These are phyloP conservation scores for Drosophila phalerata DNA, from an alignment of 2,888 invertebrate species.

Conservation along the genomic window DNA sequence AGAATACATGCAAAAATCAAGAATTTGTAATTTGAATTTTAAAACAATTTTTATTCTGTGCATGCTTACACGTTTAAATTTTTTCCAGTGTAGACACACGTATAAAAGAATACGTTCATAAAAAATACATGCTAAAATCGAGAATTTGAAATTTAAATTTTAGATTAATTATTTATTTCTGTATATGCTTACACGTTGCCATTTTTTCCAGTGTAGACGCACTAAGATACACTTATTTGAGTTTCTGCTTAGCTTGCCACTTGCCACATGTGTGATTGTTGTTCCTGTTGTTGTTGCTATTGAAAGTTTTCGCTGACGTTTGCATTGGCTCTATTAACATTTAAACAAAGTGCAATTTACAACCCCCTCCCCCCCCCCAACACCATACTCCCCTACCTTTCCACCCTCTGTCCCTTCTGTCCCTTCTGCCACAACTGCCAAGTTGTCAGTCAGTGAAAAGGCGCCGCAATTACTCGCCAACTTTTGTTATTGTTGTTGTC, in stretches of 20 bases:
- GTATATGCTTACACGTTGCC: too few species aligned
- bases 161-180: too few species aligned
- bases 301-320: constrained; percentile 58
- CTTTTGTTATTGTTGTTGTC: constrained; percentile 34
- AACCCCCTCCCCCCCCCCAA: background rate
- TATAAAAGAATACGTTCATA: too few species aligned
- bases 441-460: constrained; percentile 31
- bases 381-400: too few species aligned
- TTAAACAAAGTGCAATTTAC: constrained; percentile 46
- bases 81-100: constrained; percentile 8
- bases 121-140: too few species aligned
- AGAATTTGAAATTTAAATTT: too few species aligned
- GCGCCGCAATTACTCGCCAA: constrained; percentile 54
- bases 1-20: too few species aligned
- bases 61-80: constrained; percentile 27
- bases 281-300: constrained; percentile 21
- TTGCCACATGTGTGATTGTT: constrained; percentile 42
- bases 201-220: constrained; percentile 27
- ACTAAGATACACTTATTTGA: constrained; percentile 10
- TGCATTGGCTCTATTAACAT: constrained; percentile 61
- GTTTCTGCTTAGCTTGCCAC: constrained; percentile 68
- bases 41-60: background rate
- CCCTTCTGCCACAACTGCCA: background rate
- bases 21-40: too few species aligned
- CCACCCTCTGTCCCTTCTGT: background rate